These are phyloP conservation scores for Leptosomus discolor DNA, from an alignment of 2,113 vertebrate genomes.

Conservation along the genomic window DNA sequence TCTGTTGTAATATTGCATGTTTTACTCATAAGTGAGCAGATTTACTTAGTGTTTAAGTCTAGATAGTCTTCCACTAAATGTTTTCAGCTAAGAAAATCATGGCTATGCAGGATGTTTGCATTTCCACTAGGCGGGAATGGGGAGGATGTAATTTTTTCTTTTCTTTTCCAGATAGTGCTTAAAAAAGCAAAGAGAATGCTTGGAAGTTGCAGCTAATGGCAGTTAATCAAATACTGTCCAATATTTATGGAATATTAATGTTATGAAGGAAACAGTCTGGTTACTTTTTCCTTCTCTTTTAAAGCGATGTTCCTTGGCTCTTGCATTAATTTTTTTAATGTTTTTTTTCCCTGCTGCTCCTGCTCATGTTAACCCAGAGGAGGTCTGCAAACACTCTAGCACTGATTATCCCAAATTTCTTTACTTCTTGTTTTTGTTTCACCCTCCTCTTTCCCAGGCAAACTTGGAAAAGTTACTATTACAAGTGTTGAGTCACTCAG, in stretches of 20 bases:
- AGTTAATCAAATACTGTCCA: neutral
- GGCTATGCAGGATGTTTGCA: neutral
- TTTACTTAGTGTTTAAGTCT: slow-evolving; percentile 48
- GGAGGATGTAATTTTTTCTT: neutral
- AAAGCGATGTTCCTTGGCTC: neutral
- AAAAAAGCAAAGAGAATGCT: neutral
- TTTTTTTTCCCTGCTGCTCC: neutral
- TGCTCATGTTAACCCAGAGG: neutral
- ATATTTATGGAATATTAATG: slow-evolving; percentile 19
- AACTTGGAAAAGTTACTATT: neutral
- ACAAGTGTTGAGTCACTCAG: neutral
- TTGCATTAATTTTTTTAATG: neutral
- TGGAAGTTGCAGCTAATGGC: neutral
- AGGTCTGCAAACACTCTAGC: neutral
- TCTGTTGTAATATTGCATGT: slow-evolving; percentile 64
- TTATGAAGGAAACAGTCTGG: slow-evolving; percentile 27
- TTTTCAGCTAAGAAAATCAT: neutral
- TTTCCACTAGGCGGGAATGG: neutral
- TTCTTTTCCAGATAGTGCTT: neutral
- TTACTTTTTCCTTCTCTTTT: slow-evolving; percentile 25
- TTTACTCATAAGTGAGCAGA: slow-evolving; percentile 45
- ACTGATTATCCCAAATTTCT: neutral
- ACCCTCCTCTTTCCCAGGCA: neutral
- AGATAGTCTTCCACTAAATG: slow-evolving; percentile 39
- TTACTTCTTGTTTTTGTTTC: neutral